Conservation (phyloP, 2,888 invertebrate genomes). For the Liopterus haemorrhoidalis region DNA sequence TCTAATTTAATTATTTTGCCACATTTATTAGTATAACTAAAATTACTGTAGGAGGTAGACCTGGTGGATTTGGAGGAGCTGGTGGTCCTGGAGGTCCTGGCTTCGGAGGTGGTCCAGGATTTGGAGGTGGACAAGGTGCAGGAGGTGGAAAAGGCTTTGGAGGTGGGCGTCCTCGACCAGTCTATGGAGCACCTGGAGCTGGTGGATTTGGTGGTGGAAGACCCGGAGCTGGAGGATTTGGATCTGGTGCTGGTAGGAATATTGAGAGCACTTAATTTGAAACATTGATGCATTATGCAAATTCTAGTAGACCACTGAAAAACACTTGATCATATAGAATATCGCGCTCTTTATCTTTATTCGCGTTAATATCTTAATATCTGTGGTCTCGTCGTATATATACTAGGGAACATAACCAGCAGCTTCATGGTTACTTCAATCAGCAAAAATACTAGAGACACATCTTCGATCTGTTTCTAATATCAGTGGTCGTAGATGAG, state of each 20-base stretch:
- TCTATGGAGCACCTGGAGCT: slow-evolving; percentile 17
- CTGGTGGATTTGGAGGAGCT: slow-evolving; percentile 14
- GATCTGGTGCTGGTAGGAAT: neutral
- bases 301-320: too few relatives aligned
- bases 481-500: neutral
- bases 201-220: slow-evolving; percentile 9
- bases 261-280: neutral
- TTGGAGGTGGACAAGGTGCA: neutral
- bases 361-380: too few relatives aligned
- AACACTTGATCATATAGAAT: too few relatives aligned
- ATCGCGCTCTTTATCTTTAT: too few relatives aligned
- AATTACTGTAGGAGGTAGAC: slow-evolving; percentile 15
- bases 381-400: too few relatives aligned
- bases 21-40: too few relatives aligned
- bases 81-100: neutral
- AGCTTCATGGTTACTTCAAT: too few relatives aligned
- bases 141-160: slow-evolving; percentile 7
- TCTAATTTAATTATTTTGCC: too few relatives aligned
- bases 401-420: too few relatives aligned
- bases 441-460: too few relatives aligned
- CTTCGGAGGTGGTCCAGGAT: neutral
- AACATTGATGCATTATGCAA: neutral
- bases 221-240: slow-evolving; percentile 13
- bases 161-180: slow-evolving; percentile 5
- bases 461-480: too few relatives aligned